phyloP scores from a whole-genome alignment of 1,140 invertebrate genomes.

The Octopus sinensis region DNA sequence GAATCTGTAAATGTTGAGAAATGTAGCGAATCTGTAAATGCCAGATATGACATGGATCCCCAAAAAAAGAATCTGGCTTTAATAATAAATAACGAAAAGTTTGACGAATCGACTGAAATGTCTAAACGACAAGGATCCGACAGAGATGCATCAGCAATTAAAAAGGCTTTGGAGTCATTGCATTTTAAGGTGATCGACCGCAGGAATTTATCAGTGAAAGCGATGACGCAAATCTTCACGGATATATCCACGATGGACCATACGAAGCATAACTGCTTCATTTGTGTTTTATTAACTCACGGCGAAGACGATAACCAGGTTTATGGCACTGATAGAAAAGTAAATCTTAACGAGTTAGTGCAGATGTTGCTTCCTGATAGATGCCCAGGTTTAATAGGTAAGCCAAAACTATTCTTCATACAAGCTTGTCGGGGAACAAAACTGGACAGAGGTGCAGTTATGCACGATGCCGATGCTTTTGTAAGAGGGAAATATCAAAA shows the following conservation, averaged over 20 bases:
- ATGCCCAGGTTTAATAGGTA: slow-evolving; percentile 43
- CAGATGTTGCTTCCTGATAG: slow-evolving; percentile 37
- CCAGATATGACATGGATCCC: neutral
- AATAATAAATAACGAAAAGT: neutral
- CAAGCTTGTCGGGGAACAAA: slow-evolving; percentile 53
- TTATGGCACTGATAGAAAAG: slow-evolving; percentile 42
- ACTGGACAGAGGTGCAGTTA: slow-evolving; percentile 15
- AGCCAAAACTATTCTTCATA: slow-evolving; percentile 57
- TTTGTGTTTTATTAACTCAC: slow-evolving; percentile 48
- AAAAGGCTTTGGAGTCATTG: neutral
- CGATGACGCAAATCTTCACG: neutral
- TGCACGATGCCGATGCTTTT: neutral
- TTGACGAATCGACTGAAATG: neutral
- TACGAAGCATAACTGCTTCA: slow-evolving; percentile 39
- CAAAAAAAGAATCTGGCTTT: neutral
- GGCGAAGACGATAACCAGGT: slow-evolving; percentile 41
- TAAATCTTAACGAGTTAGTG: slow-evolving; percentile 44
- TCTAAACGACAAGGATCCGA: neutral
- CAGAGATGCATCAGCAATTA: neutral
- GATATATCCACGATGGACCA: slow-evolving; percentile 23
- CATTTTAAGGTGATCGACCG: neutral
- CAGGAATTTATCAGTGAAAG: neutral
- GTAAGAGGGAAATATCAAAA: neutral
- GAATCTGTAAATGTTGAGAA: no score
- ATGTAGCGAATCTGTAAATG: no score